Evolutionary conservation across 2,113 vertebrate genomes (phyloP), one percentile per base, ranked within the genome.

Genomic region (Malaclemys terrapin): DNA sequence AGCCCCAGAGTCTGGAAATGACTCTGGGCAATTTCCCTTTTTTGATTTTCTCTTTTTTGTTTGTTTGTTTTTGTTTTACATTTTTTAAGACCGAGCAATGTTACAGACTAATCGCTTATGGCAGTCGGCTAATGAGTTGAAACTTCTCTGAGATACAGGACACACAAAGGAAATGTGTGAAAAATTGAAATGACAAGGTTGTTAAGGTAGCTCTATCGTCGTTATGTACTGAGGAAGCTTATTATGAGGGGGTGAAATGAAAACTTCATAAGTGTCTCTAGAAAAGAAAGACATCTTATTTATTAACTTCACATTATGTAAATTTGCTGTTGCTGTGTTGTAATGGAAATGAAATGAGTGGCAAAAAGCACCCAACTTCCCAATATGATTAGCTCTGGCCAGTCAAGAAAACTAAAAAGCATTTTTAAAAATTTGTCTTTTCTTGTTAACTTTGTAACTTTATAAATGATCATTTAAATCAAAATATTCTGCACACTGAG

Each of bases 111-210:
- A 97, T 91, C 94, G n/a, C 84, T 95, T 91, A 87, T 92, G 93
- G 91, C 95, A 98, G 94, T 94, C 91, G 91, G 80, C 88, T 97
- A 97, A 96, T 97, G 91, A 97, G 69, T 96, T 96, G 88, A 95
- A 96, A 95, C 85, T 95, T 96, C 72, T 53, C 80, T 82, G 80
- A 96, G 57, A 87, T 42, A 93, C 57, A 93, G 93, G 72, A 85
- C 65, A 87, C 35, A 94, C 82, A 95, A 97, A 89, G 80, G 49
- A 95, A 97, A 93, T 59, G 84, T 72, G 93, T 97, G 94, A 97
- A 97, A 98, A 97, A 97, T 96, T 24, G 22, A 97, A 97, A 97
- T 94, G 90, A 91, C 93, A 97, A 93, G 91, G 91, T 93, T 97
- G 80, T 96, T 96, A 97, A 97, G 82, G 93, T 96, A 96, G 86